These are phyloP conservation scores for Sphaeramia orbicularis DNA, from an alignment of 2,797 vertebrate species.

Conservation along the genomic window DNA sequence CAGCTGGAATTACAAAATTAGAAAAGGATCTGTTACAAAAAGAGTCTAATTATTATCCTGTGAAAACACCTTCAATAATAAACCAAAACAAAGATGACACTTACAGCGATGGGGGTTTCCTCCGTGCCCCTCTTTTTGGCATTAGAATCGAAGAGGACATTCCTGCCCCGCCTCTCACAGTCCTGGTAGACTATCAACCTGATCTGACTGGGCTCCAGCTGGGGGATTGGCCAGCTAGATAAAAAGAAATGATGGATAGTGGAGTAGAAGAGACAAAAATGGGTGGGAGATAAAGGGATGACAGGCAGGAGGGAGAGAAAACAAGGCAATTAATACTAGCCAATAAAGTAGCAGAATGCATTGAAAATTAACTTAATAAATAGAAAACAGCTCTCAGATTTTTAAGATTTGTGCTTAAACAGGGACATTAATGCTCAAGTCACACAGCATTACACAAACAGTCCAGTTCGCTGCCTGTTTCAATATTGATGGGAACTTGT, in stretches of 20 bases:
- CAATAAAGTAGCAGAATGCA: neutral
- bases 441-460: conserved; percentile 13
- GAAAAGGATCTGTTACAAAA: too few species aligned
- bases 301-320: neutral
- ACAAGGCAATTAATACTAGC: conserved; percentile 11
- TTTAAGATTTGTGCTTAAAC: too few species aligned
- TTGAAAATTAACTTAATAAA: neutral
- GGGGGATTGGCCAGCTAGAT: conserved; percentile 94
- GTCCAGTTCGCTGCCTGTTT: too few species aligned
- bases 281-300: neutral
- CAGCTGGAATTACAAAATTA: too few species aligned
- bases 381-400: neutral
- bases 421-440: neutral
- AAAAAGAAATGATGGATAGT: conserved; percentile 4
- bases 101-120: conserved; percentile 91
- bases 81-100: conserved; percentile 53
- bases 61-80: too few species aligned
- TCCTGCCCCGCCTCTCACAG: conserved; percentile 95
- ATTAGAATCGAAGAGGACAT: conserved; percentile 97
- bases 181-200: conserved; percentile 98
- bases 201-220: conserved; percentile 96
- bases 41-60: too few species aligned
- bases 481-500: neutral
- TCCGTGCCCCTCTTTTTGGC: conserved; percentile 92
- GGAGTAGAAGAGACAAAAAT: neutral